These are phyloP conservation scores for Parauchenoglanis punctatus DNA, from an alignment of 2,797 vertebrate genomes.

Conservation along the genomic window DNA sequence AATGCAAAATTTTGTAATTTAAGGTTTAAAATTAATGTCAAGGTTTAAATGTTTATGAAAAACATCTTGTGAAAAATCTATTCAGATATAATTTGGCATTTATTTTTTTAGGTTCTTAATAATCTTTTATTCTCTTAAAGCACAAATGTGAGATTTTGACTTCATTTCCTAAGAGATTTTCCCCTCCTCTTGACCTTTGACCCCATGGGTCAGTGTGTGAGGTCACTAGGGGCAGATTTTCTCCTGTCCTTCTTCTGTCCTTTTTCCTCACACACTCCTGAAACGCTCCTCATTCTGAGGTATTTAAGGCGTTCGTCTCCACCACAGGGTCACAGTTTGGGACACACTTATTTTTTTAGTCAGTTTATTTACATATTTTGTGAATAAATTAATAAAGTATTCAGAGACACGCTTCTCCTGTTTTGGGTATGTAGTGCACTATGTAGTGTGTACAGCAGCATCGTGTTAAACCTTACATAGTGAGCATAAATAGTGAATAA, in stretches of 20 bases:
- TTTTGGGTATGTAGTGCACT: not conserved
- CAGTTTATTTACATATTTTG: not conserved
- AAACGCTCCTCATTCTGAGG: not conserved
- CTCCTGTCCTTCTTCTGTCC: not conserved
- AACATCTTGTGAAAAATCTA: too few species aligned
- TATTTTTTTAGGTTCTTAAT: too few species aligned
- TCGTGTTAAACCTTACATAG: not conserved
- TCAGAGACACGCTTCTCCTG: not conserved
- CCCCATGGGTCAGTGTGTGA: not conserved
- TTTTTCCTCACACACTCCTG: not conserved
- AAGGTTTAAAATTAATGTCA: not conserved
- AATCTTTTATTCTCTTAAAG: not conserved
- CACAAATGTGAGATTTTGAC: not conserved
- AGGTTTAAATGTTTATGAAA: not conserved
- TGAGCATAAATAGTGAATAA: not conserved
- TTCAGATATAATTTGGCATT: not conserved
- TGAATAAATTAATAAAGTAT: not conserved
- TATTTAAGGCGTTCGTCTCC: not conserved
- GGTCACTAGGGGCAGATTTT: conserved; percentile 8
- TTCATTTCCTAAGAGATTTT: not conserved
- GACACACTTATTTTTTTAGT: not conserved
- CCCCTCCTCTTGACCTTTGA: conserved; percentile 3
- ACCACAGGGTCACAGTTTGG: too few species aligned
- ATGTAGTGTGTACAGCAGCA: not conserved
- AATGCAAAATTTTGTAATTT: not conserved